Conservation (phyloP, 53 echinoderm and acorn worm species). For the Echinometra lucunter region DNA sequence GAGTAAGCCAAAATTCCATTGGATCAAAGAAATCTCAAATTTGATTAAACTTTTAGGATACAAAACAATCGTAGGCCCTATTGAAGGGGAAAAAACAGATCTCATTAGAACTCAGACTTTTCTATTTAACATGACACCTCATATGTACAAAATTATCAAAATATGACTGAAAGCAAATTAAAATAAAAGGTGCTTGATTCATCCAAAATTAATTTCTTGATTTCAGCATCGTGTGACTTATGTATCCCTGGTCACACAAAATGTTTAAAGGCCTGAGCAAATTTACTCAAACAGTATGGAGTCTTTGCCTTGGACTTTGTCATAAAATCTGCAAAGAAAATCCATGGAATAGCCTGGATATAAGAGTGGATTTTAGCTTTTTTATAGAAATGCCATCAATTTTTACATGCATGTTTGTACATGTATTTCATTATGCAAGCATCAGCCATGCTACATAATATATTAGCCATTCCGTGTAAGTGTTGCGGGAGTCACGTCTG, state of each 20-base stretch:
- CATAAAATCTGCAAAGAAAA: neutral
- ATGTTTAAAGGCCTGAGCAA: neutral
- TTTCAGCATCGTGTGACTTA: neutral
- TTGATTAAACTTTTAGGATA: neutral
- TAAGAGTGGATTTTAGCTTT: neutral
- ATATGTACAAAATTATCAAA: constrained; percentile 5
- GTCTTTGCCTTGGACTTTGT: neutral
- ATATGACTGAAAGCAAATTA: neutral
- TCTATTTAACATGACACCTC: constrained; percentile 5
- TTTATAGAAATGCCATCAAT: too few species aligned
- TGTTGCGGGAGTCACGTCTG: neutral
- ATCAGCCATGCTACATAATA: neutral
- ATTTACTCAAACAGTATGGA: neutral
- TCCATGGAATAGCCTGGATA: neutral
- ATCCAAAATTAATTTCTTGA: neutral
- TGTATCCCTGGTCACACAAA: neutral
- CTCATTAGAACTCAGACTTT: neutral
- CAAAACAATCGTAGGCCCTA: neutral
- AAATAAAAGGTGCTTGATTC: constrained; percentile 5
- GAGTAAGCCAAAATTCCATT: neutral
- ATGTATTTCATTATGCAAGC: constrained; percentile 5
- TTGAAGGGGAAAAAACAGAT: neutral
- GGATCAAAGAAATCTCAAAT: neutral
- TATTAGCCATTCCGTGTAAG: neutral
- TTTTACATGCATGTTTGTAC: neutral